Base-by-base conservation (phyloP, 2,888 invertebrate genomes). In the Patella pellucida region DNA sequence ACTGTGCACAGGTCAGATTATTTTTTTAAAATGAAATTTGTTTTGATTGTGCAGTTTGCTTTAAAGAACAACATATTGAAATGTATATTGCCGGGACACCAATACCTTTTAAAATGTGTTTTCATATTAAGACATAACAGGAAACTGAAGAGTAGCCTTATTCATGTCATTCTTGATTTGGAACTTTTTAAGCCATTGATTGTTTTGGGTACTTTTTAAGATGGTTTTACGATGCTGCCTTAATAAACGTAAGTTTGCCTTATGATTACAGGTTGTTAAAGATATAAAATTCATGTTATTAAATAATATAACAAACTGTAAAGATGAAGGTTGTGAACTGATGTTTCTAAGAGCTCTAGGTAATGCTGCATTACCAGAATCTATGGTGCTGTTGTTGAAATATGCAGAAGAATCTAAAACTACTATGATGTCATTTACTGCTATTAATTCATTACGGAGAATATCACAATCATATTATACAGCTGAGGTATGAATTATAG, bases 281-380 rank as follows among this genome's bases (percentile, higher is more conserved):
- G 90, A 91, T 14, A 87, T 91, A 52, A 82, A 85, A 77, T 83
- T 86, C 14, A 83, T 86, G 54, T 74, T 92, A 3, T 76, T 87
- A 54, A 83, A 91, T 1, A 89, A 92, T 0, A 86, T 94, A 41
- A 88, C 91, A 11, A 89, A 90, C n/a, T 94, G 94, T 81, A 87
- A 89, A 3, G 92, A 93, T 5, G 92, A 92, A 68, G 92, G 92
- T 1, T 95, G 95, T 84, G 92, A 93, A 76, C 89, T 93, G 31
- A 92, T 93, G 71, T 94, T 93, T 84, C 91, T 96, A 52, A 92
- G 95, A 74, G 94, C 94, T 0, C 89, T 96, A 67, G 94, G 94
- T 82, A 96, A 96, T 91, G 92, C 96, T 0, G 93, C 93, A 73
- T 93, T 94, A 72, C 91, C 92, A 16, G 90, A 91, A 1, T 93